Evolutionary conservation across 2,113 vertebrate genomes (phyloP), one percentile per base, ranked within the genome.

Genomic region (Crotophaga sulcirostris): DNA sequence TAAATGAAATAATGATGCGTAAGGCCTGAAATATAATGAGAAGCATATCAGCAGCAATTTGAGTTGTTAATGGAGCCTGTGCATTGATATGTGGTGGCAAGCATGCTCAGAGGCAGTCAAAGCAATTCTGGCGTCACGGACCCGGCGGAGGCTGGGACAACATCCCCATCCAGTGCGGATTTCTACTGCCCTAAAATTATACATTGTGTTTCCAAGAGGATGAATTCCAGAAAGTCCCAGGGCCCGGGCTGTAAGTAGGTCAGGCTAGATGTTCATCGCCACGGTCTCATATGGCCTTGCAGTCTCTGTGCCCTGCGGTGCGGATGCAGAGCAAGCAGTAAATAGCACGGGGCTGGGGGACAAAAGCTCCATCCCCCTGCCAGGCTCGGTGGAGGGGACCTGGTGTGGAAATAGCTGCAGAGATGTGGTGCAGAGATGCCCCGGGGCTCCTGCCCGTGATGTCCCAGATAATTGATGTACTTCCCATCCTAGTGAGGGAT

Each of bases 241-340:
- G 85, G 96, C 86, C 87, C 6, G 4, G 67, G 67, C 89, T 95
- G 76, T 94, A 94, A 95, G 91, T 94, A 96, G 96, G 94, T 95
- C 95, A 95, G 96, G 66, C 66, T 72, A 40, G 93, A 93, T 83
- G 94, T 28, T 91, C 95, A 79, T 72, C 81, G 1, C 96, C 85
- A 51, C 28, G 52, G 28, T 95, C 92, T 91, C 92, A 5, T 72
- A 67, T 11, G 68, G 90, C 90, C 92, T 52, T 4, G 34, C 52
- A 6, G 63, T 16, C 93, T 42, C 86, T 3, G 33, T 81, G 91
- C 82, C 95, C 95, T 1, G 44, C 19, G 54, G 94, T 14, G 28
- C 66, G 94, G 88, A 96, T 69, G 94, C 85, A 26, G 87, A 84
- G 58, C 62, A 1, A 79, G 92, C 92, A 79, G 87, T 25, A 76